Conservation (phyloP, 2,113 vertebrate species). For the Excalfactoria chinensis region DNA sequence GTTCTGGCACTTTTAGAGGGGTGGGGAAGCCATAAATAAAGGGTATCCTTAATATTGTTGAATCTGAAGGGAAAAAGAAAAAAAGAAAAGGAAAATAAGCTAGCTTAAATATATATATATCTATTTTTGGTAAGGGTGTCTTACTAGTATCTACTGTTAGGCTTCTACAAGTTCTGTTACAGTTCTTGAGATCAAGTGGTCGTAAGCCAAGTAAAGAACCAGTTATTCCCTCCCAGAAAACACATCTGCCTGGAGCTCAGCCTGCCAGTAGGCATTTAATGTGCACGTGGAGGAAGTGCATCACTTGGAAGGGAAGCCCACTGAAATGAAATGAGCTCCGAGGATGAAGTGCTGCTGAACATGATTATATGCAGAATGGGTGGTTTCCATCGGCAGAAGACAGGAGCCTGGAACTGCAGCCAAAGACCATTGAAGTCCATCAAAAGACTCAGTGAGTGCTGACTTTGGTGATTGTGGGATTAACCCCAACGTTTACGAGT, state of each 20-base stretch:
- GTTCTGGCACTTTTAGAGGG: not conserved
- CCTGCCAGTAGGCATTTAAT: not conserved
- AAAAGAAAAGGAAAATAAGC: fast-evolving
- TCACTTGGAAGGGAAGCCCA: not conserved
- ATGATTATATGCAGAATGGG: not conserved
- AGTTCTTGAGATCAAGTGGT: not conserved
- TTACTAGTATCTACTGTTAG: not conserved
- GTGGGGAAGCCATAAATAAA: not conserved
- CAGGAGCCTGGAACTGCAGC: not conserved
- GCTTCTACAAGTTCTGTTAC: not conserved
- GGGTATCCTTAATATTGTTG: not conserved
- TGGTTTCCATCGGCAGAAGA: not conserved
- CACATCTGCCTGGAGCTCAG: not conserved
- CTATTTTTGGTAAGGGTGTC: not conserved
- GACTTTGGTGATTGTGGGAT: not conserved
- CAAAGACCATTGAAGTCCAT: not conserved
- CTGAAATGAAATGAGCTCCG: not conserved
- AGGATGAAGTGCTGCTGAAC: not conserved
- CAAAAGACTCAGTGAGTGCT: not conserved
- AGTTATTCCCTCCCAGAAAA: not conserved
- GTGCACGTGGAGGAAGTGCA: not conserved
- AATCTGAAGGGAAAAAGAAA: not conserved
- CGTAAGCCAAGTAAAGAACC: not conserved
- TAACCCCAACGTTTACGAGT: not conserved
- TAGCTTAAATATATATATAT: not conserved